Evolutionary conservation across 2,797 vertebrate species (phyloP), one percentile per base, ranked within the genome.

Genomic region (Catamblyrhynchus diadema): DNA sequence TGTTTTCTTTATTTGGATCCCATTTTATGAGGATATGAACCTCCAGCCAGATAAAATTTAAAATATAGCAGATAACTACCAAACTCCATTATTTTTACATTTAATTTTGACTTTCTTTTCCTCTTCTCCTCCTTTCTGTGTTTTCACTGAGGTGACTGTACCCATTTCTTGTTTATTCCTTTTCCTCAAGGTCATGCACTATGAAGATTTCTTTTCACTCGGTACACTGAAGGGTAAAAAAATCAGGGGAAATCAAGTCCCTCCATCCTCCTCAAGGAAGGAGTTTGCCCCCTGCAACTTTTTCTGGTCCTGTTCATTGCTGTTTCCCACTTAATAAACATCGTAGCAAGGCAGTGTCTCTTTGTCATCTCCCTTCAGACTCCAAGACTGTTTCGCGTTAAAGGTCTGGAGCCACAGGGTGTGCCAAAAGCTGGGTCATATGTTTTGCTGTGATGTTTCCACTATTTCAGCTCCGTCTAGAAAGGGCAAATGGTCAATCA

Each of bases 401-500:
- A 89, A 82, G 37, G 59, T 92, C 83, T 72, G 73, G 42, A 94
- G 90, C 95, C 83, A 83, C 51, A 54, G 94, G 93, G 78, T 95
- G 51, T 90, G 83, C 96, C 91, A 87, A 90, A 90, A 92, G 84
- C 69, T 56, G 65, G 86, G 85, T 96, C 92, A 73, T 93, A 84
- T 79, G 81, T 90, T 94, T 94, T 86, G 37, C 83, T 93, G 13
- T 79, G 88, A 93, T 70, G 79, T 93, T 93, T 62, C 70, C 80
- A 71, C 65, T 91, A 83, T 94, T 95, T 95, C 93, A 88, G 87
- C 41, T 94, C 93, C 92, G 71, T 86, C 93, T 95, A 80, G 92
- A 95, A 94, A 95, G 90, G 93, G 94, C 87, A 94, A 95, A 84
- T 86, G 86, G 93, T 93, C 95, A 95, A 92, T 94, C 93, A 91